Evolutionary conservation across 2,888 invertebrate genomes (phyloP).

Genomic region (Sympetrum striolatum): DNA sequence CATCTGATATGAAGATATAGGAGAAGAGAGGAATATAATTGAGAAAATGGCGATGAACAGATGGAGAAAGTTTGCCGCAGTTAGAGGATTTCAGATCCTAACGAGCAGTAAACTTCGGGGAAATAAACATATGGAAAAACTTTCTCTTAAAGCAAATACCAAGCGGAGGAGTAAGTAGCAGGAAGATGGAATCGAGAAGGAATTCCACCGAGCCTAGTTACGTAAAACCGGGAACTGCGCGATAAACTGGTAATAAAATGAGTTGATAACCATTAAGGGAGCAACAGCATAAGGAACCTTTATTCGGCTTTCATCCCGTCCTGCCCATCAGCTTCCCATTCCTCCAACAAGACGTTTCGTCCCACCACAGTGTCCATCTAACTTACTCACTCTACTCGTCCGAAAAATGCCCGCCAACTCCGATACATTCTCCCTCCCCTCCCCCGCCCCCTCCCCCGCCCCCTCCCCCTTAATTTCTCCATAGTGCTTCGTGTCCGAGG

Average conservation of each 20-base stretch:
- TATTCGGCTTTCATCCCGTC: neutral
- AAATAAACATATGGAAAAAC: neutral
- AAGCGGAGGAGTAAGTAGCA: neutral
- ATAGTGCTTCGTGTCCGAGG: neutral
- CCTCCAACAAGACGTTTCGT: neutral
- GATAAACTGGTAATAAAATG: neutral
- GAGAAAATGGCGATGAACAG: no score
- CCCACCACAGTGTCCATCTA: neutral
- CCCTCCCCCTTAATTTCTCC: conserved; percentile 4
- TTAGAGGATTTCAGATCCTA: neutral
- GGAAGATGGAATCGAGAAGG: neutral
- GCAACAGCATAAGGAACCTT: neutral
- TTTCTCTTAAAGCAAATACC: neutral
- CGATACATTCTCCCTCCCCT: neutral
- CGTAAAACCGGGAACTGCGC: neutral
- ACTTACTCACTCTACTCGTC: neutral
- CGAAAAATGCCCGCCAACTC: neutral
- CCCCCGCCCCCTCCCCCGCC: neutral
- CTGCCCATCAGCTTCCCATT: no score
- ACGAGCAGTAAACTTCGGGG: neutral
- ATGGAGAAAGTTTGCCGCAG: neutral
- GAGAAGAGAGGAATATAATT: no score
- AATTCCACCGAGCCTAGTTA: neutral
- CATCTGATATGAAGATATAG: no score
- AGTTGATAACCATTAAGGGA: neutral